Evolutionary conservation across 2,888 invertebrate species (phyloP).

Genomic region (Muschampia plurimacula): DNA sequence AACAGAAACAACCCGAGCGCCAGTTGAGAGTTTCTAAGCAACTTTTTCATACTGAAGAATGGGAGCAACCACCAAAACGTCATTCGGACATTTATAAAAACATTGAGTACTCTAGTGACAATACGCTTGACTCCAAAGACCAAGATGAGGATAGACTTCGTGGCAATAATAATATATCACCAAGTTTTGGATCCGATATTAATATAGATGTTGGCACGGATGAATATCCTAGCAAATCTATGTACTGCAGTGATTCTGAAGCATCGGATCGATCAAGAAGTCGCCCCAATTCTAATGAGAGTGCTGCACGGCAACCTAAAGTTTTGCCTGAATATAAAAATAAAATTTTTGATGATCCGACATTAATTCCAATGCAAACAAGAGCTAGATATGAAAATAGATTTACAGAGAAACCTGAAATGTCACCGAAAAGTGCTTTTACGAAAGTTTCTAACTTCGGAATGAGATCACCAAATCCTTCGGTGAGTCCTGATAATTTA

Average conservation of each 20-base stretch:
- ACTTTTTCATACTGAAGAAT: slow-evolving; percentile 79
- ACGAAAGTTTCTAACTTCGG: slow-evolving; percentile 89
- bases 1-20: slow-evolving; percentile 86
- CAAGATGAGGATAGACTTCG: slow-evolving; percentile 76
- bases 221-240: slow-evolving; percentile 78
- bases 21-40: slow-evolving; percentile 83
- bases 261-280: slow-evolving; percentile 80
- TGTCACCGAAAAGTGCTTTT: slow-evolving; percentile 91
- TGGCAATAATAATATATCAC: slow-evolving; percentile 78
- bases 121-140: slow-evolving; percentile 68
- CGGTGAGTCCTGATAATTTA: slow-evolving; percentile 91
- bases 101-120: slow-evolving; percentile 71
- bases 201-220: slow-evolving; percentile 84
- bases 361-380: slow-evolving; percentile 79
- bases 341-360: slow-evolving; percentile 87
- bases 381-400: slow-evolving; percentile 81
- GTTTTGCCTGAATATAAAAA: slow-evolving; percentile 82
- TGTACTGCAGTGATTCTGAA: slow-evolving; percentile 82
- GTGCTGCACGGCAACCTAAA: slow-evolving; percentile 82
- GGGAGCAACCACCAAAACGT: slow-evolving; percentile 74
- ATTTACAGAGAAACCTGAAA: slow-evolving; percentile 77
- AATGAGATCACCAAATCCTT: slow-evolving; percentile 88
- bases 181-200: slow-evolving; percentile 78
- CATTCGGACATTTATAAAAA: slow-evolving; percentile 77
- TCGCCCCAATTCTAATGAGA: slow-evolving; percentile 83